Evolutionary conservation across 2,797 vertebrate species (phyloP), one percentile per base, ranked within the genome.

Genomic region (Pangasius mekongensis): DNA sequence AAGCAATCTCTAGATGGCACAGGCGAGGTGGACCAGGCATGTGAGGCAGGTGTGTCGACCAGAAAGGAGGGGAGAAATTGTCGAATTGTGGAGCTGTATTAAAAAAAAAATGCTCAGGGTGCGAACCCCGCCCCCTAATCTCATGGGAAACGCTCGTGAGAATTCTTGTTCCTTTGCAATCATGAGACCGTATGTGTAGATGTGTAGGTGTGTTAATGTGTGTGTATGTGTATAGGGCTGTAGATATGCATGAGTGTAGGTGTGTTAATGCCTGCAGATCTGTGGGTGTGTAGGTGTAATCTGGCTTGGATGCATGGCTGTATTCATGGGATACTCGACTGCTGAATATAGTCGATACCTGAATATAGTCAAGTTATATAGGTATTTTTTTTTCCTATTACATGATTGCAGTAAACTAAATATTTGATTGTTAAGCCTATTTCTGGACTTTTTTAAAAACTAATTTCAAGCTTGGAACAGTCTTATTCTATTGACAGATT

Each of bases 1-100:
- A 49, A 78, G 78, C 89, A 74, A 92, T 92, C 86, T 92, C 85
- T 91, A 92, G 92, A 93, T 92, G 91, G 89, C 93, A 92, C 89
- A 92, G 89, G 78, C 58, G 89, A 90, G 87, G 89, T 84, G 54
- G 52, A 85, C 20, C 80, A 39, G 74, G 87, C 73, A 47, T n/a
- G 49, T 71, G 83, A 85, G 83, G 56, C 83, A 85, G 67, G 83
- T 73, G 83, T 52, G 62, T 18, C 83, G 56, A 56, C 20, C 67
- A 85, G 10, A 84, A 52, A 30, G 0, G n/a, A 22, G 9, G 11
- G 47, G 27, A 18, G 8, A 9, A 27, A 13, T 3, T 73, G 36
- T 36, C 36, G 36, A 77, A 52, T 49, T 77, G 47, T 77, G 27
- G 47, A 52, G 27, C 27, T 52, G 36, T 6, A 18, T 4, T 6